Evolutionary conservation across 1,140 invertebrate genomes (phyloP), one percentile per base, ranked within the genome.

Genomic region (Augochlora pura): DNA sequence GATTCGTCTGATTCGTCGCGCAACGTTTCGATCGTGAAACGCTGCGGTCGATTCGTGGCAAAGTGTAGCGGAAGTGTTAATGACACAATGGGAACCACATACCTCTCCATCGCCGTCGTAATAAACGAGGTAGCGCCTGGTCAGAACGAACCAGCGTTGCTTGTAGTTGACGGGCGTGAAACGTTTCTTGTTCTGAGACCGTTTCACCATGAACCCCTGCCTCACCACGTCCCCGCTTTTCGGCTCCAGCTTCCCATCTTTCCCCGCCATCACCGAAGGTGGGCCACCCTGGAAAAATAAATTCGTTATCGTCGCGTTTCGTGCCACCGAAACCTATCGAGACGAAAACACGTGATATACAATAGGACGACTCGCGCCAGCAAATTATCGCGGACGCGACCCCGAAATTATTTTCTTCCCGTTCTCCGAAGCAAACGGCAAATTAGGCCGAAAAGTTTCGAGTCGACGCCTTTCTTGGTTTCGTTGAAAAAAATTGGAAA

Each of bases 101-200:
- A 90, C 96, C 94, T 96, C 96, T 57, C 95, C 94, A 92, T 96
- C 95, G 67, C 95, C 94, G 90, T 97, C 97, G 91, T 96, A 97
- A 91, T 97, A 98, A 66, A 96, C 95, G 25, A 98, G 94, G 75
- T 94, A 94, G 68, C 94, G 94, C 82, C 94, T 95, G 1, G 96
- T 97, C 39, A 98, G 92, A 64, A 97, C 95, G 91, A 97, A 96
- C 96, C 96, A 97, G 32, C 97, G 94, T 91, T 96, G 96, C 90
- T 97, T 97, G 90, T 96, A 97, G 90, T 97, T 97, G 54, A 97
- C 95, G 10, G 96, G 95, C 25, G 96, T 97, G 89, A 97, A 97
- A 63, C 96, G 94, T 90, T 97, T 97, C 91, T 97, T 97, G 91
- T 97, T 97, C 90, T 97, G 96, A 5, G 97, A 97, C 69, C 97